These are phyloP conservation scores for Oxyruncus cristatus DNA, from an alignment of 2,113 vertebrate genomes.

Conservation along the genomic window DNA sequence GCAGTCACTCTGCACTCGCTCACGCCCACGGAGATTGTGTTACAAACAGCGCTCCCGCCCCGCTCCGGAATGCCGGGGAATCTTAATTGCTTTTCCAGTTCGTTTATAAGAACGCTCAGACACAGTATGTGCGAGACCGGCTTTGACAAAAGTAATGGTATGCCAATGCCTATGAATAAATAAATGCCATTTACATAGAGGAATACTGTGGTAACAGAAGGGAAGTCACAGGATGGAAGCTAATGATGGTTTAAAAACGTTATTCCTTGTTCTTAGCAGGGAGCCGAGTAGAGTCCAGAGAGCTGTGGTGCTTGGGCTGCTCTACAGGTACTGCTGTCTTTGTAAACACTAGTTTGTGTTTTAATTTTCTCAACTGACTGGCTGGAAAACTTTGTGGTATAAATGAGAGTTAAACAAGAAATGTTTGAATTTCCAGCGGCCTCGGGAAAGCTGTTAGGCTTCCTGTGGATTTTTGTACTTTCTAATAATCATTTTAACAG, in stretches of 20 bases:
- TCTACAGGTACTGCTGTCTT: background rate
- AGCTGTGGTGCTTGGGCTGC: background rate
- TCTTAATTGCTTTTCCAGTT: constrained; percentile 79
- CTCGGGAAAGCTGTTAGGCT: background rate
- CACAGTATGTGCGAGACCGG: constrained; percentile 52
- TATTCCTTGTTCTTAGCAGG: constrained; percentile 2
- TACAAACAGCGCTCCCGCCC: constrained; percentile 38
- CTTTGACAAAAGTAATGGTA: constrained; percentile 75
- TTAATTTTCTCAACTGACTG: background rate
- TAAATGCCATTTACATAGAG: constrained; percentile 70
- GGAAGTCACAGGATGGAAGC: constrained; percentile 49
- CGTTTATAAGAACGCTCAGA: constrained; percentile 65
- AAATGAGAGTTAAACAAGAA: background rate
- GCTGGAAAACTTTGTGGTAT: background rate
- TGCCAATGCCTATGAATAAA: constrained; percentile 75
- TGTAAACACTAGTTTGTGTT: background rate
- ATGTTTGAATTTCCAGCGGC: background rate
- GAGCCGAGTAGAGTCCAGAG: background rate
- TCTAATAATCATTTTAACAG: constrained; percentile 1
- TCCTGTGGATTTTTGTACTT: background rate
- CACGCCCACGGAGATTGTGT: constrained; percentile 65
- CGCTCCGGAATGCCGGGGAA: constrained; percentile 36
- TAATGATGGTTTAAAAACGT: constrained; percentile 52
- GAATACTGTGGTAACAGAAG: constrained; percentile 19
- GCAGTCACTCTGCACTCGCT: constrained; percentile 63